phyloP scores from a whole-genome alignment of 2,113 vertebrate species.

The Oryzias celebensis region DNA sequence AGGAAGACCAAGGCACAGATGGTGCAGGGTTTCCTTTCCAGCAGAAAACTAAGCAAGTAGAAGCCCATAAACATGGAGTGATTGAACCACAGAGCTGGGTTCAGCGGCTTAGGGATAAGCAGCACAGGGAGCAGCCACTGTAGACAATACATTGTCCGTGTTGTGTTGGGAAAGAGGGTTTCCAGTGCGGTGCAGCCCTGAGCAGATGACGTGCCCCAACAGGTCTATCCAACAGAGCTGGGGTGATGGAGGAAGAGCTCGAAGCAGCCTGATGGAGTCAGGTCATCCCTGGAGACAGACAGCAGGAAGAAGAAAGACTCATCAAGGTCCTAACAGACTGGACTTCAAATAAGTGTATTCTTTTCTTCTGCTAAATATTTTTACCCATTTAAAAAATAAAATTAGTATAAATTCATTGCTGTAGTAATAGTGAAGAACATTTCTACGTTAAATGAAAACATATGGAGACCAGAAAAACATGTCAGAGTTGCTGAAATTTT shows the following conservation, averaged over 20 bases:
- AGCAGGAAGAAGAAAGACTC: neutral
- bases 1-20: constrained; percentile 99
- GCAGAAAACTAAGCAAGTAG: constrained; percentile 98
- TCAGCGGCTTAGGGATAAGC: constrained; percentile 97
- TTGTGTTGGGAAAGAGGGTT: neutral
- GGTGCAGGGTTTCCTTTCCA: constrained; percentile 99
- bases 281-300: constrained; percentile 46
- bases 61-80: constrained; percentile 99
- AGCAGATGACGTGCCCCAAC: neutral
- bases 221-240: constrained; percentile 30
- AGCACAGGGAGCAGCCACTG: constrained; percentile 98
- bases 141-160: constrained; percentile 91
- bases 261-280: constrained; percentile 33
- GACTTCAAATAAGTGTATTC: too few species aligned
- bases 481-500: too few species aligned
- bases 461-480: too few species aligned
- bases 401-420: too few species aligned
- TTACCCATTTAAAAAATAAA: too few species aligned
- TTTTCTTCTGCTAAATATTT: too few species aligned
- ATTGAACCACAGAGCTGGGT: constrained; percentile 98
- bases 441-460: too few species aligned
- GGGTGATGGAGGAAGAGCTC: constrained; percentile 34
- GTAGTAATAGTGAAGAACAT: too few species aligned
- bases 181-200: neutral
- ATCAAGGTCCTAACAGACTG: neutral